Evolutionary conservation across 2,113 vertebrate genomes (phyloP).

Genomic region (Columba janthina): DNA sequence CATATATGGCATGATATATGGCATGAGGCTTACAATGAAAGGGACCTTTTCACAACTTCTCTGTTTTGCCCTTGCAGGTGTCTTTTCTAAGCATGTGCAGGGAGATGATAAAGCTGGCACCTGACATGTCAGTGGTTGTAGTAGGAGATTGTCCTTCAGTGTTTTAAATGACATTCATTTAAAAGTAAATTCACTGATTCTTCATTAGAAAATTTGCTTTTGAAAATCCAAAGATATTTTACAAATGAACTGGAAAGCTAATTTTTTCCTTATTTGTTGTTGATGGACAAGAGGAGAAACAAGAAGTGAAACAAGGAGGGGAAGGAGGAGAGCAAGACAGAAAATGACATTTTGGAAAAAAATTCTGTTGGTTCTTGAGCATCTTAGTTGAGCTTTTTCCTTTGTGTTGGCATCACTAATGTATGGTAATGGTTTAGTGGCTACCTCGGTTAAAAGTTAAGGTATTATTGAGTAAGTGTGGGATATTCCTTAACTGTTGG

Average conservation of each 20-base stretch:
- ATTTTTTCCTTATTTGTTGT: not conserved
- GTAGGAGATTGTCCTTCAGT: not conserved
- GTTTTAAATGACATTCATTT: not conserved
- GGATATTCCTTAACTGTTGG: not conserved
- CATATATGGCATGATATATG: not conserved
- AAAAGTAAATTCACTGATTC: not conserved
- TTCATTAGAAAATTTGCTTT: not conserved
- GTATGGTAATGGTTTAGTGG: not conserved
- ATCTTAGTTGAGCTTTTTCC: not conserved
- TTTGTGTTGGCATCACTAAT: not conserved
- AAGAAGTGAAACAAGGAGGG: not conserved
- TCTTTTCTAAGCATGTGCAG: not conserved
- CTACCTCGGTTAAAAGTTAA: conserved; percentile 39
- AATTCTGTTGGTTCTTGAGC: not conserved
- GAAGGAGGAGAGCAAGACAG: not conserved
- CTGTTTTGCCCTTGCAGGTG: not conserved
- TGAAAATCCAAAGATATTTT: not conserved
- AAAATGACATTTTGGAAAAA: not conserved
- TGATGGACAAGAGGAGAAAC: not conserved
- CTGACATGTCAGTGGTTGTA: not conserved
- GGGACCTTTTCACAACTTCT: not conserved
- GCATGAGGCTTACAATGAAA: not conserved
- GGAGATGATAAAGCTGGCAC: not conserved
- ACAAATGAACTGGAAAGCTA: not conserved
- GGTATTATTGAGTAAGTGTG: not conserved